phyloP scores from a whole-genome alignment of 2,113 vertebrate genomes.

The Aptenodytes patagonicus region DNA sequence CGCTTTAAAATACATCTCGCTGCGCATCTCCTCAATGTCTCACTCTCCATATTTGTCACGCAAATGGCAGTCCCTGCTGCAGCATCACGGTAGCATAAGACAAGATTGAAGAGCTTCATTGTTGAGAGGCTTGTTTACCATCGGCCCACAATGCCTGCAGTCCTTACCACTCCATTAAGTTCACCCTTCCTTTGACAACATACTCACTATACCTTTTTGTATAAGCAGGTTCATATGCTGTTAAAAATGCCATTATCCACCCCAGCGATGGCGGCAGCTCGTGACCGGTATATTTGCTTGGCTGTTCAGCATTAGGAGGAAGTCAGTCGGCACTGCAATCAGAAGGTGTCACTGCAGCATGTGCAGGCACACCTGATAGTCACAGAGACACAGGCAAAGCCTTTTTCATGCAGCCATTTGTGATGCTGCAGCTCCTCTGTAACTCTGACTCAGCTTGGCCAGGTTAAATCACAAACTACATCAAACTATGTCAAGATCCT shows the following conservation, averaged over 20 bases:
- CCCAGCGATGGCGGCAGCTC: not conserved
- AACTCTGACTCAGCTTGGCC: not conserved
- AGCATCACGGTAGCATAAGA: not conserved
- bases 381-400: not conserved
- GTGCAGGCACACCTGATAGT: not conserved
- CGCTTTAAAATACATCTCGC: not conserved
- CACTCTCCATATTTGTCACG: not conserved
- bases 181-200: not conserved
- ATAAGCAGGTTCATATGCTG: not conserved
- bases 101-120: not conserved
- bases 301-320: not conserved
- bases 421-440: not conserved
- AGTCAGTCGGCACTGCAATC: not conserved
- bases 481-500: not conserved
- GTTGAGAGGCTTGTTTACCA: not conserved
- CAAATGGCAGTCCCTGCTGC: not conserved
- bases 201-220: no score
- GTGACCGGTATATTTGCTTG: rapidly evolving
- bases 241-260: not conserved
- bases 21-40: not conserved
- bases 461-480: not conserved
- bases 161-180: not conserved
- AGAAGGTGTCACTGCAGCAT: not conserved
- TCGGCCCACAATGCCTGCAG: not conserved
- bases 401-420: not conserved